A percentile compares a stretch with the other conserved stretches of the same genome.
phyloP scores from a whole-genome alignment of 92 coral and sea anemone species.

The Umimayanthus chanpuru region DNA sequence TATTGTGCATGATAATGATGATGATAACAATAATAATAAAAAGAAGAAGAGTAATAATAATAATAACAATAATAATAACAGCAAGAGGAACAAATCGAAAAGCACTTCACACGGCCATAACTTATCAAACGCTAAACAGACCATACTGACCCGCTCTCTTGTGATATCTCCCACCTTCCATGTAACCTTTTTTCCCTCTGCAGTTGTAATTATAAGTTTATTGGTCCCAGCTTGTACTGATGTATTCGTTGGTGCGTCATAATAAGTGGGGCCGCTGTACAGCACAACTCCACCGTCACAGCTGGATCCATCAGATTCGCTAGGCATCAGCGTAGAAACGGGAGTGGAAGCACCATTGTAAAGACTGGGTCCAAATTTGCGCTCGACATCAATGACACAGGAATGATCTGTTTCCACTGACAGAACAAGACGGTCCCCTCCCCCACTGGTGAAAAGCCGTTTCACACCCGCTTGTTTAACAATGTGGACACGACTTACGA shows the following conservation, averaged over 20 bases:
- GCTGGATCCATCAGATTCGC: constrained; percentile 13
- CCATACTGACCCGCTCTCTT: constrained; percentile 58
- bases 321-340: background rate
- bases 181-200: constrained; percentile 60
- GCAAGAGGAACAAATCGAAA: no score
- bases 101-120: no score
- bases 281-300: constrained; percentile 22
- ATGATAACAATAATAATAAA: no score
- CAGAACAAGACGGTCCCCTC: constrained; percentile 60
- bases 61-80: no score
- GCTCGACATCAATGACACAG: constrained; percentile 58
- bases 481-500: constrained; percentile 24
- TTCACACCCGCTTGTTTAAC: constrained; percentile 69
- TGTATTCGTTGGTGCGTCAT: background rate
- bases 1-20: no score
- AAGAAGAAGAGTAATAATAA: no score
- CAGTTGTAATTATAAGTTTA: constrained; percentile 32
- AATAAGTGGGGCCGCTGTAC: background rate
- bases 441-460: constrained; percentile 54
- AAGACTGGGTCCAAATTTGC: background rate
- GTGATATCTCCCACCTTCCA: constrained; percentile 81
- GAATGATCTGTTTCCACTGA: constrained; percentile 67
- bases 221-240: background rate
- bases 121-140: no score
- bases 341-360: background rate